Percentiles rank a stretch among this genome's conserved stretches.
Conservation (phyloP, 2,113 vertebrate genomes). For the Alligator sinensis region DNA sequence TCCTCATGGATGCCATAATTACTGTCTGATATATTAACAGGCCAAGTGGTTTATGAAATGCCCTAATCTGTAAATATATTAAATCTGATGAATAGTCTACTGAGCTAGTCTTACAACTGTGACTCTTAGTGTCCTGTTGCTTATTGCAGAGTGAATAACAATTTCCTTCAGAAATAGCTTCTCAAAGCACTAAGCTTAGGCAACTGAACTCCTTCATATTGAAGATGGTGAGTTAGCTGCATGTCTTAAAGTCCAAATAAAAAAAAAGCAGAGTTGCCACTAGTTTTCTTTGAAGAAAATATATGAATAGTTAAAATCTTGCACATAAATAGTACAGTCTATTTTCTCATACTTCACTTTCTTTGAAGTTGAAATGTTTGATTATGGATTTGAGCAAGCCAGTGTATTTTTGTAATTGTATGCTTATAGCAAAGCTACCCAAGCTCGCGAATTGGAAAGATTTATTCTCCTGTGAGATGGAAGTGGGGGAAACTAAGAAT, state of each 20-base stretch:
- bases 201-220: slow-evolving; percentile 78
- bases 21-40: background rate
- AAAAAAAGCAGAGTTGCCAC: slow-evolving; percentile 42
- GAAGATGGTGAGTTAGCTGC: slow-evolving; percentile 66
- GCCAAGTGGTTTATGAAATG: background rate
- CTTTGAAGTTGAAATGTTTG: background rate
- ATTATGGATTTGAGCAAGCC: slow-evolving; percentile 42
- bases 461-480: slow-evolving; percentile 1
- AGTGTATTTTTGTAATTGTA: slow-evolving; percentile 43
- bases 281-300: slow-evolving; percentile 49
- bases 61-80: background rate
- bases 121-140: background rate
- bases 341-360: slow-evolving; percentile 66
- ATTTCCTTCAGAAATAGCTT: slow-evolving; percentile 1
- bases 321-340: slow-evolving; percentile 54
- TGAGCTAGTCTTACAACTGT: background rate
- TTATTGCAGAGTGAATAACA: background rate
- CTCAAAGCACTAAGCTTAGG: slow-evolving; percentile 8
- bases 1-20: background rate
- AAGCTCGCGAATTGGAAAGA: slow-evolving; percentile 20
- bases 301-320: slow-evolving; percentile 43
- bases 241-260: slow-evolving; percentile 47
- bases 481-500: background rate
- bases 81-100: background rate
- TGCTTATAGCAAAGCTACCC: slow-evolving; percentile 12